phyloP scores from a whole-genome alignment of 2,113 vertebrate genomes.

The Sylvicapra grimmia region DNA sequence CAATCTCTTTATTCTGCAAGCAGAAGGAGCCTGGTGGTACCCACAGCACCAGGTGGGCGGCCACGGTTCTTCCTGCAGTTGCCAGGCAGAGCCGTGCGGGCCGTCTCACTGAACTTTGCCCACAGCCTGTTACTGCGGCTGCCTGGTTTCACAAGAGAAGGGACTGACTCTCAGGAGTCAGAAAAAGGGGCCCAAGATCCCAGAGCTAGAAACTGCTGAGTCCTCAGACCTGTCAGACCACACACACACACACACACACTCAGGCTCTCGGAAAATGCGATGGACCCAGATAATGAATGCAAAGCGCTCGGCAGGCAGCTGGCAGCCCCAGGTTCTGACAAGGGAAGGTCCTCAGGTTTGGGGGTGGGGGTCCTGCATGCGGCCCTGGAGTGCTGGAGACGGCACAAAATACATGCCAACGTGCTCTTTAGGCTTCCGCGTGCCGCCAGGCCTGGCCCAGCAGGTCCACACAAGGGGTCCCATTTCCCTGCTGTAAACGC shows the following conservation, averaged over 20 bases:
- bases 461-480: neutral
- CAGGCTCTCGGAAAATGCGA: neutral
- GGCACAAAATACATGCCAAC: accelerated
- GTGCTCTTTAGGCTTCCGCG: accelerated
- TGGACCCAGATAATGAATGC: accelerated
- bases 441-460: neutral
- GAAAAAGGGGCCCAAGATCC: neutral
- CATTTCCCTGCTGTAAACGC: neutral
- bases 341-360: accelerated
- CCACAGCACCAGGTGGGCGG: neutral
- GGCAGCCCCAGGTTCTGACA: neutral
- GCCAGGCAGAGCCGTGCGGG: accelerated
- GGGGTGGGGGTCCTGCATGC: neutral
- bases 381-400: accelerated
- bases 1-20: neutral
- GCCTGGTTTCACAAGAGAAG: neutral
- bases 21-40: neutral
- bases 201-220: neutral
- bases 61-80: accelerated
- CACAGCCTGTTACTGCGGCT: neutral
- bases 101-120: neutral
- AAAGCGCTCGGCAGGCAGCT: accelerated
- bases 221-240: neutral
- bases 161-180: neutral
- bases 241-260: neutral